phyloP scores from a whole-genome alignment of 2,797 vertebrate species.

The Ataeniobius toweri region DNA sequence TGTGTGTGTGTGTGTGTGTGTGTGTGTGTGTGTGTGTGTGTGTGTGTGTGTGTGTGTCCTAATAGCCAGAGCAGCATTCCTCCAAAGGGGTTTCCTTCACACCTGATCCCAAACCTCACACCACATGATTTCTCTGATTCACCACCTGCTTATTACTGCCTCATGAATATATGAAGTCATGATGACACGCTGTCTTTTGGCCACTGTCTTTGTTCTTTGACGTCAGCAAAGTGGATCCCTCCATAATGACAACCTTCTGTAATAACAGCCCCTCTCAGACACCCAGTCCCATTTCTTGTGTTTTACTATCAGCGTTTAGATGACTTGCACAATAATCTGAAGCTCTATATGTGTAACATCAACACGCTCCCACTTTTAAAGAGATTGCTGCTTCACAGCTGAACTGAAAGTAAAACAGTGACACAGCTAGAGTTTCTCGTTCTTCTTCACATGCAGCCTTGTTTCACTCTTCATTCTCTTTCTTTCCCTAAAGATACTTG shows the following conservation, averaged over 20 bases:
- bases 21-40: slow-evolving; percentile 18
- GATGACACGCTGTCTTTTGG: slow-evolving; percentile 54
- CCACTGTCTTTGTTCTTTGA: slow-evolving; percentile 29
- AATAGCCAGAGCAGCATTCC: slow-evolving; percentile 61
- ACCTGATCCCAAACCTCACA: slow-evolving; percentile 40
- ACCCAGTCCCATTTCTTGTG: slow-evolving; percentile 20
- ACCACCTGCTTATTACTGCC: slow-evolving; percentile 51
- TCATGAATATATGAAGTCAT: slow-evolving; percentile 56
- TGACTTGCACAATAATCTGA: slow-evolving; percentile 27
- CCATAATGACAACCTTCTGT: slow-evolving; percentile 54
- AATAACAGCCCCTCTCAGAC: slow-evolving; percentile 46
- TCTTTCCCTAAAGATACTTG: slow-evolving; percentile 28
- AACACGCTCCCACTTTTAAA: slow-evolving; percentile 23
- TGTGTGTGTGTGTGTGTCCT: slow-evolving; percentile 25
- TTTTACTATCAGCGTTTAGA: slow-evolving; percentile 35
- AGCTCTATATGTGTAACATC: slow-evolving; percentile 12
- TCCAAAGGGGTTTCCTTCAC: slow-evolving; percentile 49
- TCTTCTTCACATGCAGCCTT: slow-evolving; percentile 16
- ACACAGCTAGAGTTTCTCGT: slow-evolving; percentile 10
- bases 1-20: slow-evolving; percentile 11
- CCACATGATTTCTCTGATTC: slow-evolving; percentile 27
- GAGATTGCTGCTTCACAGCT: slow-evolving; percentile 16
- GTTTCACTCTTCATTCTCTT: slow-evolving; percentile 16
- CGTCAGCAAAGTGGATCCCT: slow-evolving; percentile 29
- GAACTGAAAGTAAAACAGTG: slow-evolving; percentile 53